Evolutionary conservation across 1,140 invertebrate genomes (phyloP).

Genomic region (Drosophila pachea): DNA sequence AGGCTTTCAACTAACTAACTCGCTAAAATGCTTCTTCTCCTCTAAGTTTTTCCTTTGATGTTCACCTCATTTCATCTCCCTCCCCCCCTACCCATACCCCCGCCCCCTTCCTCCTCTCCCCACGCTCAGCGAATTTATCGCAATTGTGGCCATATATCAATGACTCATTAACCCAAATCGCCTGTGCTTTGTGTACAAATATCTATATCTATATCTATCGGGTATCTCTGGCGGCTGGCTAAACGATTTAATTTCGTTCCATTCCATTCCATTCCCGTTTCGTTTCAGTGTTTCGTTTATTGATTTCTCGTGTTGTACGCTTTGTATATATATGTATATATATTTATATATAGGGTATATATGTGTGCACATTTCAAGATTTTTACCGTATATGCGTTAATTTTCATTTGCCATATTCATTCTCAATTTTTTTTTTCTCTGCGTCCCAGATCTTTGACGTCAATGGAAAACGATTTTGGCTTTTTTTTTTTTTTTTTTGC

Average conservation of each 20-base stretch:
- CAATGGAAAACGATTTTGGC: slow-evolving; percentile 43
- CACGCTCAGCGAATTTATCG: not conserved
- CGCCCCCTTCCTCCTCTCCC: too few relatives aligned
- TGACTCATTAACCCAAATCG: slow-evolving; percentile 65
- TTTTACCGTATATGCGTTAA: slow-evolving; percentile 65
- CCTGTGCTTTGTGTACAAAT: slow-evolving; percentile 4
- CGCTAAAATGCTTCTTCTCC: too few relatives aligned
- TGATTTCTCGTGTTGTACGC: slow-evolving; percentile 23
- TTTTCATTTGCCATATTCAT: slow-evolving; percentile 56
- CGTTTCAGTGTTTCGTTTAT: slow-evolving; percentile 13
- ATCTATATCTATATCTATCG: not conserved
- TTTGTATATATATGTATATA: not conserved
- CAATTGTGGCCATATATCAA: slow-evolving; percentile 47
- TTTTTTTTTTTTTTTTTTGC: not conserved
- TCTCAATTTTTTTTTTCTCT: slow-evolving; percentile 19
- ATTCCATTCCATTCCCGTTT: slow-evolving; percentile 3
- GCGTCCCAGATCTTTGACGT: slow-evolving; percentile 53
- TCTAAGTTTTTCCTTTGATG: not conserved
- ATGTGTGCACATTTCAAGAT: slow-evolving; percentile 17
- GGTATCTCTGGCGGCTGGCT: not conserved
- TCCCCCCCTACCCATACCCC: too few relatives aligned
- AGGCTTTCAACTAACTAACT: not conserved
- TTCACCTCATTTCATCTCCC: too few relatives aligned
- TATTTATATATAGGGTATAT: slow-evolving; percentile 17
- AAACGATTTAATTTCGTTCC: slow-evolving; percentile 20